Evolutionary conservation across 92 coral and sea anemone genomes (phyloP).

Genomic region (Anthopleura xanthogrammica): DNA sequence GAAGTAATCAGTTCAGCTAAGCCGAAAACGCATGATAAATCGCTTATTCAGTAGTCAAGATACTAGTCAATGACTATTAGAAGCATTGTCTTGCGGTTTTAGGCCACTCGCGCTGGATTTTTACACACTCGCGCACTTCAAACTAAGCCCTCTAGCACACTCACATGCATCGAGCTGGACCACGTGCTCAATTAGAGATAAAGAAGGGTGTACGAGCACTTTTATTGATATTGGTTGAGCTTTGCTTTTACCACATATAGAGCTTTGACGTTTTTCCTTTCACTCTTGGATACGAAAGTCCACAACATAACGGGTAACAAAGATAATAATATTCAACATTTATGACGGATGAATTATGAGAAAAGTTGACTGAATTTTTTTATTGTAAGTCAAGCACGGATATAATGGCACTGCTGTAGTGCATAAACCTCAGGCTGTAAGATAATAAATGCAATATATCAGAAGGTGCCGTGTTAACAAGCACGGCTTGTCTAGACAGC

Average conservation of each 20-base stretch:
- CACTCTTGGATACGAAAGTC: background rate
- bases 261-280: slow-evolving; percentile 11
- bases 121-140: background rate
- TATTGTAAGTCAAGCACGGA: background rate
- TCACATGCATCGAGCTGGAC: background rate
- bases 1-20: background rate
- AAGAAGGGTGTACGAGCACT: background rate
- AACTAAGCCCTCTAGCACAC: background rate
- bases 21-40: background rate
- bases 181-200: slow-evolving; percentile 9
- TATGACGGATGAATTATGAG: background rate
- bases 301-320: background rate
- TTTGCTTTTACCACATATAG: slow-evolving; percentile 36
- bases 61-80: background rate
- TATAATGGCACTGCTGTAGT: background rate
- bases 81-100: background rate
- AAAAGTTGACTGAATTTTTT: background rate
- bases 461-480: background rate
- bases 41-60: background rate
- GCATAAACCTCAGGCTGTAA: background rate
- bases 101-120: background rate
- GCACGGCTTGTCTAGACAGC: slow-evolving; percentile 4
- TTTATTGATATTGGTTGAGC: slow-evolving; percentile 23
- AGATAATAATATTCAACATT: background rate
- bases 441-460: background rate